These are phyloP conservation scores for Zootermopsis nevadensis DNA, from an alignment of 2,888 invertebrate species.

Conservation along the genomic window DNA sequence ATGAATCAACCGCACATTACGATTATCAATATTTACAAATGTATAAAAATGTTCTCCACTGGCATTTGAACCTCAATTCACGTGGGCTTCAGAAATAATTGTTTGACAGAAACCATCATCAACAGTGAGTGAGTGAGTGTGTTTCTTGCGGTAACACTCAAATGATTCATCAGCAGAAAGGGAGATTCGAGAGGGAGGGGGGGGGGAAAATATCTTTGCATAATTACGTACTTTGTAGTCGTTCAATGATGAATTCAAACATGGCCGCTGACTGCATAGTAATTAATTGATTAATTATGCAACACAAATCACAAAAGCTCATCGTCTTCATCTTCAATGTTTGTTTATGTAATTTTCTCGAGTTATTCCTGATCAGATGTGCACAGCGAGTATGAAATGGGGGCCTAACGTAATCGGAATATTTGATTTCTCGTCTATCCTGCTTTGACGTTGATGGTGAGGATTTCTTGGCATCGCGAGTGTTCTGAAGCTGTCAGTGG, in stretches of 20 bases:
- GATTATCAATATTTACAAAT: slow-evolving; percentile 6
- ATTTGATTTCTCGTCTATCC: too few species aligned
- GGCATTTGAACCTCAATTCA: not conserved
- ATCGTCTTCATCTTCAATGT: slow-evolving; percentile 39
- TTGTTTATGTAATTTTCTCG: slow-evolving; percentile 50
- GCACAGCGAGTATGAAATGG: not conserved
- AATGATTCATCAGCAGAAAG: slow-evolving; percentile 44
- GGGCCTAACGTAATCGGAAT: not conserved
- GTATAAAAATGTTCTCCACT: not conserved
- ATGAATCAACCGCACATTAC: not conserved
- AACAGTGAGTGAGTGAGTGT: slow-evolving; percentile 1
- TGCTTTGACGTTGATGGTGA: too few species aligned
- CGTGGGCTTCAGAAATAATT: not conserved
- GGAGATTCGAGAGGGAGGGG: slow-evolving; percentile 33
- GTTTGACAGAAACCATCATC: not conserved
- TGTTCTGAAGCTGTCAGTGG: slow-evolving; percentile 34
- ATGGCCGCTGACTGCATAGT: slow-evolving; percentile 52
- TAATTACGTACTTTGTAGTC: slow-evolving; percentile 51
- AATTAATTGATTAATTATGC: slow-evolving; percentile 53
- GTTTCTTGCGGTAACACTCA: slow-evolving; percentile 27
- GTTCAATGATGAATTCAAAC: slow-evolving; percentile 50
- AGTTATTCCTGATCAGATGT: not conserved
- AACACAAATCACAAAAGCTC: slow-evolving; percentile 48
- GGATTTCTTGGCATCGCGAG: too few species aligned
- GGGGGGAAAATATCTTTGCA: slow-evolving; percentile 48